Conservation (phyloP, 2,797 vertebrate species). For the Phaenicophaeus curvirostris region DNA sequence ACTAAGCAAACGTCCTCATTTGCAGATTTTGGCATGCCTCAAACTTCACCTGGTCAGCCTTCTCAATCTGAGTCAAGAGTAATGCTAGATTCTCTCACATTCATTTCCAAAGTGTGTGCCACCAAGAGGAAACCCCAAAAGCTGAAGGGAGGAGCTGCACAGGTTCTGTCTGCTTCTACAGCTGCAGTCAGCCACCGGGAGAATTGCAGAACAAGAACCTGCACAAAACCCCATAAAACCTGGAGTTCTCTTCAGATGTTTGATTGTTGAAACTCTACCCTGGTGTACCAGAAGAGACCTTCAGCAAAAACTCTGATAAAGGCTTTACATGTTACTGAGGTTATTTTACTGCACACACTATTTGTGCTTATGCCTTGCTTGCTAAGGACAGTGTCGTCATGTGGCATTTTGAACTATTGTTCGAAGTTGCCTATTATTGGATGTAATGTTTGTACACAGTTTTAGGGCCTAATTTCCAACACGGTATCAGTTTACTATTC, state of each 20-base stretch:
- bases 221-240: background rate
- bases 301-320: background rate
- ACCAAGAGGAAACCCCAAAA: background rate
- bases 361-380: background rate
- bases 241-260: background rate
- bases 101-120: background rate
- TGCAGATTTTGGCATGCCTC: background rate
- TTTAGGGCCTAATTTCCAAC: background rate
- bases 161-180: background rate
- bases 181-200: background rate
- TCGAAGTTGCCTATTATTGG: background rate
- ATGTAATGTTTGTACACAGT: background rate
- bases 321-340: background rate
- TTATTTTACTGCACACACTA: background rate
- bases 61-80: background rate
- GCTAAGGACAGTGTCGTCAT: background rate
- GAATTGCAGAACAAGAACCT: background rate
- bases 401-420: background rate
- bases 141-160: background rate
- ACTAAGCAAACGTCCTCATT: background rate
- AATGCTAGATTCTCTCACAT: background rate
- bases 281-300: background rate
- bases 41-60: background rate
- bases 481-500: background rate
- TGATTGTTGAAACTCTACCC: background rate